Conservation (phyloP, 2,113 vertebrate species). For the Pogona vitticeps region DNA sequence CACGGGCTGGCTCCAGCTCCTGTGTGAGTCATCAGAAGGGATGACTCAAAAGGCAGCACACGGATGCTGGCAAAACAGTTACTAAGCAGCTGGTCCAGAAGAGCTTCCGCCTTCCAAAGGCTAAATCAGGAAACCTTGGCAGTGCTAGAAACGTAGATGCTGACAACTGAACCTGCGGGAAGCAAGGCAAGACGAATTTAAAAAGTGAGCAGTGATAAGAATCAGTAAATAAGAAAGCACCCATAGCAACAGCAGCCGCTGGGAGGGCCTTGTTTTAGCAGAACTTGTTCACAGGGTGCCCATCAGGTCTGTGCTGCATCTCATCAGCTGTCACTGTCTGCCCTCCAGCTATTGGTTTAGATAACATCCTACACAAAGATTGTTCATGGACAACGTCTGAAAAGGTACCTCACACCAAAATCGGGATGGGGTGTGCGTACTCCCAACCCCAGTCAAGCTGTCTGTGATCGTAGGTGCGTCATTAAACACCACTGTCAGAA, state of each 20-base stretch:
- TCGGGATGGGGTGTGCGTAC: no score
- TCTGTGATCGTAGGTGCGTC: no score
- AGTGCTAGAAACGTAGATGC: not conserved
- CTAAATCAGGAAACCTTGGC: slow-evolving; percentile 13
- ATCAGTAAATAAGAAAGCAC: not conserved
- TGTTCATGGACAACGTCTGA: no score
- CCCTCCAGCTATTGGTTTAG: not conserved
- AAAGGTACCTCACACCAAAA: no score
- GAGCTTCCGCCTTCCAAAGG: slow-evolving; percentile 3
- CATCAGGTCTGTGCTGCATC: not conserved
- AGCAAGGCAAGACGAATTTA: not conserved
- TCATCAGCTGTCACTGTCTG: not conserved
- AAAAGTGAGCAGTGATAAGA: slow-evolving; percentile 1
- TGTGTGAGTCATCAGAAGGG: slow-evolving; percentile 4
- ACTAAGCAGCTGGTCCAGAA: slow-evolving; percentile 18
- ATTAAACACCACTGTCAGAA: no score
- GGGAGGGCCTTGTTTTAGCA: not conserved
- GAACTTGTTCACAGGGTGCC: not conserved
- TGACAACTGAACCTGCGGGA: slow-evolving; percentile 8
- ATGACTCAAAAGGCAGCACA: slow-evolving; percentile 16
- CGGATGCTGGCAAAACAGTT: slow-evolving; percentile 19
- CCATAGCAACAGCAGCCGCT: not conserved
- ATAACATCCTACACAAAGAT: not conserved
- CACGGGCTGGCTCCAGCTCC: not conserved
- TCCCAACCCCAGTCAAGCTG: no score